A percentile compares a stretch with the other conserved stretches of the same genome.
phyloP scores from a whole-genome alignment of 2,113 vertebrate species.

The Atrichornis clamosus region DNA sequence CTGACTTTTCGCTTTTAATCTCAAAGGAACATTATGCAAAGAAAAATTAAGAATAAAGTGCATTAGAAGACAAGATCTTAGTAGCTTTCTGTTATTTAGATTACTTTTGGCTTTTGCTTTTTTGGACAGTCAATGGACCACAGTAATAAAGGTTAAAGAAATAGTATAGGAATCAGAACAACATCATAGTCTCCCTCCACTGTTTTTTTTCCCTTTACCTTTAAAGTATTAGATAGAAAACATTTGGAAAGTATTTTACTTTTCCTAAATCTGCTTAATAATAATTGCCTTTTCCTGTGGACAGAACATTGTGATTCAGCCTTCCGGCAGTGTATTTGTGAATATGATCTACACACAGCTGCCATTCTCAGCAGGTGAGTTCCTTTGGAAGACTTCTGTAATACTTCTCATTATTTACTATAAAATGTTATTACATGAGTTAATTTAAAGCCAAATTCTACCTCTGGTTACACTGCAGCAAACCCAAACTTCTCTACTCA shows the following conservation, averaged over 20 bases:
- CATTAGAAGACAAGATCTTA: background rate
- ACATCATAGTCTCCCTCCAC: background rate
- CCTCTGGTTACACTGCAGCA: background rate
- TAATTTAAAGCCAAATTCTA: background rate
- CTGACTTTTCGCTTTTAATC: background rate
- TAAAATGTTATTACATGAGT: background rate
- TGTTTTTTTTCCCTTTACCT: background rate
- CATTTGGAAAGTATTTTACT: background rate
- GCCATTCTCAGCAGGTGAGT: slow-evolving; percentile 82
- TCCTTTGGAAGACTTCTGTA: background rate
- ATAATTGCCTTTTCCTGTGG: background rate
- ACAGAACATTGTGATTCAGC: slow-evolving; percentile 79
- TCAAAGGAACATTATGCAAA: background rate
- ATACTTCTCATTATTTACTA: background rate
- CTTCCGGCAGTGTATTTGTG: slow-evolving; percentile 78
- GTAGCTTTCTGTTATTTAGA: background rate
- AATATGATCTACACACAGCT: slow-evolving; percentile 83
- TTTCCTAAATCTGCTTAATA: background rate
- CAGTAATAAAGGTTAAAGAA: background rate
- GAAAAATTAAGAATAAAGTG: background rate
- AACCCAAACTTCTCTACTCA: too few species aligned
- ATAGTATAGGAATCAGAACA: background rate
- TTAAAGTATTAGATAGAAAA: background rate
- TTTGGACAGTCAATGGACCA: background rate
- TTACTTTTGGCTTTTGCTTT: background rate